Evolutionary conservation across 1,140 invertebrate species (phyloP), one percentile per base, ranked within the genome.

Genomic region (Muscidifurax raptorellus): DNA sequence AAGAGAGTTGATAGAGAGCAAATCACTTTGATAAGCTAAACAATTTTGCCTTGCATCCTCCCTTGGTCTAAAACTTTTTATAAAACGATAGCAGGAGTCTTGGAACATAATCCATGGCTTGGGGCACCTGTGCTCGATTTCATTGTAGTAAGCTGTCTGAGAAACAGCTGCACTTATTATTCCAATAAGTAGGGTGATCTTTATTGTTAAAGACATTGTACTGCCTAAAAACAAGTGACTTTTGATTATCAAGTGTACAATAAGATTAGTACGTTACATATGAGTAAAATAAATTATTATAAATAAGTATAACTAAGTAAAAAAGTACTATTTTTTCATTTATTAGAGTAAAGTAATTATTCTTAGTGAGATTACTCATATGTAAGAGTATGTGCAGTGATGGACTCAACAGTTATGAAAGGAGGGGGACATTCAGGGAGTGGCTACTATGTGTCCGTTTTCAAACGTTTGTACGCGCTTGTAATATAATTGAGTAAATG

Each of bases 81-180:
- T 96, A 89, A 98, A 98, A 71, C 97, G 94, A 91, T 98, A 98
- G 92, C 98, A 98, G 0, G 95, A 95, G 74, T 96, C 94, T 86
- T 95, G 94, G 89, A 95, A 97, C 22, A 94, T 94, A 32, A 96
- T 92, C 97, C 97, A 98, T 90, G 97, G 94, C 76, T 96, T 95
- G 0, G 97, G 97, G 92, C 98, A 98, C 85, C 93, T 91, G 80
- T 94, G 94, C 36, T 89, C 78, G 47, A 76, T 13, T 18, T 92
- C 88, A 10, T 86, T 89, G 77, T 91, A 90, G 27, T 86, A 88
- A 13, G 83, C 13, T 67, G 88, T 89, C 86, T 93, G 91, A 59
- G 87, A 82, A 67, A n/a, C 6, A 13, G 74, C 69, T 2, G 69
- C 27, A 15, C 69, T 32, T 71, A 85, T 59, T 44, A 59, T 13